Evolutionary conservation across 2,888 invertebrate species (phyloP), one percentile per base, ranked within the genome.

Genomic region (Meteorus colon): DNA sequence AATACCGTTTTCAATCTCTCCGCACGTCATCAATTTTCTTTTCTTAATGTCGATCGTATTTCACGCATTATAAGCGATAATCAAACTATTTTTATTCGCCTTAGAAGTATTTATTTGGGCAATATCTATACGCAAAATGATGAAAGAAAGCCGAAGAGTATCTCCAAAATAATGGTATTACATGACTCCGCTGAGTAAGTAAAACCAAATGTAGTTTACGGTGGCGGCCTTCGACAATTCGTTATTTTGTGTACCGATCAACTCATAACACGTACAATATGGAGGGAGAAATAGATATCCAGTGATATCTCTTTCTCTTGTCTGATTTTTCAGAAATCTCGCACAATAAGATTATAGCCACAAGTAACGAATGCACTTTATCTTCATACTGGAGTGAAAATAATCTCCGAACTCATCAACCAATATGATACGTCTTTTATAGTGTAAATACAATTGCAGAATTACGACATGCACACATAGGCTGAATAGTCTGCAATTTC

Each of bases 1-100:
- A 74, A 78, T 76, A 27, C 74, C 82, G 83, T 83, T 83, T 83
- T 82, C 79, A 76, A 82, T 81, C 41, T 83, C 84, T 81, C 81
- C 78, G 81, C 60, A 72, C 63, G 14, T 63, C 45, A 48, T 63
- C 48, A 48, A 72, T 51, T 29, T 70, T 70, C 1, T 24, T 70
- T 60, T 60, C 34, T 60, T 60, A 41, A 16, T 70, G 27, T 24
- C 59, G 5, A 62, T 41, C 37, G 27, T 41, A 19, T 60, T 29
- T 27, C 29, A 16, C 81, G 75, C 79, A 83, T 76, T 79, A 78
- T 72, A 48, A 78, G 78, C 74, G 77, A 27, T 63, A 48, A 62
- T 62, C 55, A 48, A 29, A 68, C n/a, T 29, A 66, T 68, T 68
- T 34, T 68, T 14, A 68, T 68, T 48, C 48, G 31, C 29, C 14